A percentile compares a stretch with the other conserved stretches of the same genome.
phyloP scores from a whole-genome alignment of 2,888 invertebrate genomes.

The Chloroclystis v-ata region DNA sequence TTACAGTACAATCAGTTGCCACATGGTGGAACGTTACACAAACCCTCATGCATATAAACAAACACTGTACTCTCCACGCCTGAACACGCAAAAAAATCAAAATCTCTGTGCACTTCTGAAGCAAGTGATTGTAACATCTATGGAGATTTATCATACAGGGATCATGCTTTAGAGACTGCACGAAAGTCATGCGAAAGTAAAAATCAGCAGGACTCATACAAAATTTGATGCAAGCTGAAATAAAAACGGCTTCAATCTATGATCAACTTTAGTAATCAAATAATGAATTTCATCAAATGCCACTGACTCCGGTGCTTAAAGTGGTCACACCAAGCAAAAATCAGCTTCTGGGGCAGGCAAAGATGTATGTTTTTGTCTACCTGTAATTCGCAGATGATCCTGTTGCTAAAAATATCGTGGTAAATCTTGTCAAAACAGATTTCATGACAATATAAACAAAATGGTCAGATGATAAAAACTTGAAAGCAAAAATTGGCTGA shows the following conservation, averaged over 20 bases:
- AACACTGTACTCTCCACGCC: constrained; percentile 45
- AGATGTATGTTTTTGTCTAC: no score
- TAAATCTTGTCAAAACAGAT: constrained; percentile 25
- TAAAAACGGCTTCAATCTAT: not conserved
- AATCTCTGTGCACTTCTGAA: constrained; percentile 42
- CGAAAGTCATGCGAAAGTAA: constrained; percentile 42
- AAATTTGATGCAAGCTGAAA: not conserved
- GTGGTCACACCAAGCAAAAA: constrained; percentile 13
- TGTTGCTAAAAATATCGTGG: not conserved
- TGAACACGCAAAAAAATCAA: constrained; percentile 33
- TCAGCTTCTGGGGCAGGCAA: constrained; percentile 1
- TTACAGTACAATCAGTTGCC: not conserved
- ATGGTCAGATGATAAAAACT: constrained; percentile 32
- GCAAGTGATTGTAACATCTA: constrained; percentile 55
- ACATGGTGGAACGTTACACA: not conserved
- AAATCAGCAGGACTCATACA: not conserved
- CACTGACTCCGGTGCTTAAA: not conserved
- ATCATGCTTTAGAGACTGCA: constrained; percentile 55
- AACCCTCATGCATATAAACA: constrained; percentile 44
- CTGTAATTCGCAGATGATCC: no score
- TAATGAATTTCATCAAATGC: no score
- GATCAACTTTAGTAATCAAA: no score
- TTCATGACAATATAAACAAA: constrained; percentile 35
- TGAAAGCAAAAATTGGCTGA: constrained; percentile 52
- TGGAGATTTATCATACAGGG: constrained; percentile 42